A percentile compares a stretch with the other conserved stretches of the same genome.
These are phyloP conservation scores for Gryon sp. DNA, from an alignment of 1,140 invertebrate genomes.

Conservation along the genomic window DNA sequence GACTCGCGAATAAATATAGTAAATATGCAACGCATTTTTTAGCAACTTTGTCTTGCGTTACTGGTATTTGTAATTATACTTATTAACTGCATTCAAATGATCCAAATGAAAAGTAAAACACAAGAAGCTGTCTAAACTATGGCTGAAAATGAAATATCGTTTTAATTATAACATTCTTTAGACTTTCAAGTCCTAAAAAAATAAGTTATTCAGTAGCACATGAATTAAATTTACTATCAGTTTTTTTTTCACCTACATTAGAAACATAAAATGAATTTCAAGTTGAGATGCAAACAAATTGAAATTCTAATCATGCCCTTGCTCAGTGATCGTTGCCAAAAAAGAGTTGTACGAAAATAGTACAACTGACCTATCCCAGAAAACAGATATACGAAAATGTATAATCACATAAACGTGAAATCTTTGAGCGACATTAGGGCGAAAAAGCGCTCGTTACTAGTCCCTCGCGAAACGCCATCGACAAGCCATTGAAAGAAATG, in stretches of 20 bases:
- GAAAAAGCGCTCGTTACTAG: conserved; percentile 12
- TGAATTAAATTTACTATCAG: neutral
- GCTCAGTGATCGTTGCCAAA: neutral
- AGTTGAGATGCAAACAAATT: neutral
- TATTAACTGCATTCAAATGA: no score
- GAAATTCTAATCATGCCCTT: conserved; percentile 1
- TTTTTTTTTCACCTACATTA: conserved; percentile 14
- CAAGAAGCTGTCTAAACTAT: no score
- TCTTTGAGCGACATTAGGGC: conserved; percentile 6
- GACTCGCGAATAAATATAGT: no score
- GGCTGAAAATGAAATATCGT: no score
- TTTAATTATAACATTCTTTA: no score
- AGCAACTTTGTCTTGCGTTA: no score
- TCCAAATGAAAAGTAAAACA: no score
- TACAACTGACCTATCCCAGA: conserved; percentile 22
- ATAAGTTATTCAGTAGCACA: conserved; percentile 8
- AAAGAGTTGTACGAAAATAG: conserved; percentile 10
- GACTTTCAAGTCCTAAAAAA: no score
- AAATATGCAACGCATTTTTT: no score
- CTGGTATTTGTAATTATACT: no score
- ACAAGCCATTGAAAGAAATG: conserved; percentile 16
- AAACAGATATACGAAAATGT: neutral
- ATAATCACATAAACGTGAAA: conserved; percentile 2
- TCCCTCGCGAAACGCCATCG: conserved; percentile 20
- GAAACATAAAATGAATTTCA: conserved; percentile 2